Evolutionary conservation across 2,113 vertebrate species (phyloP), one percentile per base, ranked within the genome.

Genomic region (Monarcha castaneiventris): DNA sequence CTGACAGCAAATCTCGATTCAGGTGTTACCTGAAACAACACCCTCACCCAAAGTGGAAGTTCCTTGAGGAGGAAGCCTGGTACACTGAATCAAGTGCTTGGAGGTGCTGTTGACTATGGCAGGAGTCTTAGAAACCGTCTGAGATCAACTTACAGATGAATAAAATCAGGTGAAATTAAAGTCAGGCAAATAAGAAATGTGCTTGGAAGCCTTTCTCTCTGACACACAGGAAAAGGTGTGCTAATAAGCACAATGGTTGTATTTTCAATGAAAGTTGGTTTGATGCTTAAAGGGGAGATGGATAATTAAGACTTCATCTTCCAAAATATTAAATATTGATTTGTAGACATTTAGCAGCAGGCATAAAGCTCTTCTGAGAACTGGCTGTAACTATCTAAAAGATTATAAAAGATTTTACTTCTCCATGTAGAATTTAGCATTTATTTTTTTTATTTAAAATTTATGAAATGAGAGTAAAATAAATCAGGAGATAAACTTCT

Each of bases 301-400:
- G 97, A 96, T 96, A 97, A 98, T 98, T 98, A 98, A 98, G 96
- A 97, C 96, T 97, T 98, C 90, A 94, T 97, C 91, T 97, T 98
- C 94, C 85, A 95, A 98, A 98, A 97, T 98, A 97, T 98, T 98
- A 97, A 97, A 98, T 97, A 98, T 97, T 97, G 97, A 98, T 98
- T 97, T 97, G 96, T 96, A 97, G 97, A 92, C 92, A 92, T 98
- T 97, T 97, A 98, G 96, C 93, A 98, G 95, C 93, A 96, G 86
- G 93, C 93, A 74, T 90, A 97, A 97, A 95, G 95, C 96, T 96
- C 97, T 98, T 97, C 93, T 96, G 97, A 97, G 97, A 94, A 88
- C 97, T 94, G 84, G 69, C 86, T 97, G 94, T 96, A 95, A 97
- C 96, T 97, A 87, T 95, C 90, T 96, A 95, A 96, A 96, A 98